These are phyloP conservation scores for Maccullochella peelii DNA, from an alignment of 2,113 vertebrate species.

Conservation along the genomic window DNA sequence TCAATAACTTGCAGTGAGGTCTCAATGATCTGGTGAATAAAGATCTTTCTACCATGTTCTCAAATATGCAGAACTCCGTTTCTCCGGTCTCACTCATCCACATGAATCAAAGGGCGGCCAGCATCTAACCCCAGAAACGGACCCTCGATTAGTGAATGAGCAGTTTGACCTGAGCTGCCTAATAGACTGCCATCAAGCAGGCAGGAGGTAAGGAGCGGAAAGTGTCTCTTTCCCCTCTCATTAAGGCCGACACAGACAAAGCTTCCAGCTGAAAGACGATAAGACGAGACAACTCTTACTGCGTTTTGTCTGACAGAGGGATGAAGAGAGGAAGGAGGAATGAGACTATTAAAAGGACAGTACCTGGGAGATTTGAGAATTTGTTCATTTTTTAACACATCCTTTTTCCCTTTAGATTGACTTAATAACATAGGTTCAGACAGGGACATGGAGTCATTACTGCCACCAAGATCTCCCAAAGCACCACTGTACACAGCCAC, in stretches of 20 bases:
- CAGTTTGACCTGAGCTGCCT: slow-evolving; percentile 57
- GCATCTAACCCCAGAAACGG: slow-evolving; percentile 39
- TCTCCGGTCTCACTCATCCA: background rate
- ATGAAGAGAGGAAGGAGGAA: slow-evolving; percentile 19
- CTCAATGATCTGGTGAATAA: background rate
- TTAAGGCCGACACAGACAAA: slow-evolving; percentile 66
- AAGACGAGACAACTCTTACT: slow-evolving; percentile 36
- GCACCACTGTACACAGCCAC: background rate
- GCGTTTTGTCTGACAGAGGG: slow-evolving; percentile 56
- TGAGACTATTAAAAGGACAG: slow-evolving; percentile 41
- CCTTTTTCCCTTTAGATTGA: slow-evolving; percentile 1
- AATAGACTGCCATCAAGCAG: slow-evolving; percentile 60
- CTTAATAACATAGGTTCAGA: slow-evolving; percentile 5
- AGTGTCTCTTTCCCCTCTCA: slow-evolving; percentile 58
- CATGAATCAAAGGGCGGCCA: slow-evolving; percentile 16
- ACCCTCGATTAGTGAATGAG: slow-evolving; percentile 60
- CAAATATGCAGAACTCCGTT: background rate
- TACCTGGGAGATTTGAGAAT: slow-evolving; percentile 11
- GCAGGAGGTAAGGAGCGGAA: slow-evolving; percentile 46
- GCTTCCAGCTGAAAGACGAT: slow-evolving; percentile 45
- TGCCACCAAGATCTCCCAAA: background rate
- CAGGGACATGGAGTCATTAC: slow-evolving; percentile 17
- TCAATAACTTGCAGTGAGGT: slow-evolving; percentile 30
- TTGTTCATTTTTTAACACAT: background rate
- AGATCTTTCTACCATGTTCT: slow-evolving; percentile 7